These are phyloP conservation scores for Eupithecia dodoneata DNA, from an alignment of 2,888 invertebrate genomes.

Conservation along the genomic window DNA sequence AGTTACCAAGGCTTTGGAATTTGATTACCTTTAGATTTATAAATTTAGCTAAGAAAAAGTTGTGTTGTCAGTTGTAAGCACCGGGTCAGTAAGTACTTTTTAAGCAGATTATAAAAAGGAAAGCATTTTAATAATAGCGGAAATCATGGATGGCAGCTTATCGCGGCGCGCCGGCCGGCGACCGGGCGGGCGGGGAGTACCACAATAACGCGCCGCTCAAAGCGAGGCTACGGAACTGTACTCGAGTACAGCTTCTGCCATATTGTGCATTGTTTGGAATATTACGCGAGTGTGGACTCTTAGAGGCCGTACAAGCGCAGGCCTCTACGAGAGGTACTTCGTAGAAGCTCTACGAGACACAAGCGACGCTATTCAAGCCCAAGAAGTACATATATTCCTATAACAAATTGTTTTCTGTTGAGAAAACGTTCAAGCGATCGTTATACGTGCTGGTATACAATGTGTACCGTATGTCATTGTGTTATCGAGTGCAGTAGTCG, in stretches of 20 bases:
- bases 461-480: neutral
- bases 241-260: too few species aligned
- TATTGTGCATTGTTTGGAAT: neutral
- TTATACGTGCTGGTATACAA: neutral
- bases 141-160: too few species aligned
- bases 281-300: neutral
- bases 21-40: neutral
- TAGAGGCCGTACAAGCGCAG: neutral
- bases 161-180: too few species aligned
- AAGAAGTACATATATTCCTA: neutral
- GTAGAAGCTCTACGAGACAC: neutral
- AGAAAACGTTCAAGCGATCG: neutral
- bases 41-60: neutral
- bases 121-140: neutral
- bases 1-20: neutral
- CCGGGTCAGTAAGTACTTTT: neutral
- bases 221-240: too few species aligned
- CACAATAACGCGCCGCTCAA: too few species aligned
- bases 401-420: neutral
- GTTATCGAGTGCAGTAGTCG: constrained; percentile 6
- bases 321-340: neutral
- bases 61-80: neutral
- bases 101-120: neutral
- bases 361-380: neutral
- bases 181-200: too few species aligned